Evolutionary conservation across 2,113 vertebrate species (phyloP).

Genomic region (Oreamnos americanus): DNA sequence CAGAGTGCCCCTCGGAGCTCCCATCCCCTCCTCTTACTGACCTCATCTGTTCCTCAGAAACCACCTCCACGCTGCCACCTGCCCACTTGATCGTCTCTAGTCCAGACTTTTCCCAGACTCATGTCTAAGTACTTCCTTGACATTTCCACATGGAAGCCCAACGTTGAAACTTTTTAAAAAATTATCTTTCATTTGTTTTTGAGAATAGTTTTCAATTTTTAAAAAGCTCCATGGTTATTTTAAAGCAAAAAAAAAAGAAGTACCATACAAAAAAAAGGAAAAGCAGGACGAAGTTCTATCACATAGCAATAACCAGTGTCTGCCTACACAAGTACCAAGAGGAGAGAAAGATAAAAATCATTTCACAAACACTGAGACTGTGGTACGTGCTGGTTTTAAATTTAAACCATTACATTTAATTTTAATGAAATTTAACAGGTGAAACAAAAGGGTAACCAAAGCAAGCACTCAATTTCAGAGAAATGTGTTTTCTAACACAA

Average conservation of each 20-base stretch:
- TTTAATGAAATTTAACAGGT: constrained; percentile 21
- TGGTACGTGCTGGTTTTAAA: neutral
- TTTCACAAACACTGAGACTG: neutral
- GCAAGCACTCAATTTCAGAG: neutral
- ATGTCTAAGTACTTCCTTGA: neutral
- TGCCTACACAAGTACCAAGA: neutral
- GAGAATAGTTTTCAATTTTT: neutral
- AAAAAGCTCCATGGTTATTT: neutral
- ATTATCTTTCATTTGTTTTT: neutral
- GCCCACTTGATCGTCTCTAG: neutral
- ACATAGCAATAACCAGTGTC: neutral
- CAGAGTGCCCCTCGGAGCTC: rapidly evolving
- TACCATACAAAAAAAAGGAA: neutral
- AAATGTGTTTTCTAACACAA: neutral
- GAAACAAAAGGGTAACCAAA: neutral
- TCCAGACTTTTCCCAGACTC: neutral
- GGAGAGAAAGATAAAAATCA: neutral
- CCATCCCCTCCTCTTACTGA: neutral
- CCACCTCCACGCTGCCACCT: neutral
- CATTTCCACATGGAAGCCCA: neutral
- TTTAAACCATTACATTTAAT: constrained; percentile 26
- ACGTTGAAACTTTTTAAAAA: neutral
- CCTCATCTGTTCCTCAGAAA: neutral
- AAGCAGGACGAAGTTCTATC: neutral
- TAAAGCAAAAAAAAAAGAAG: neutral